Base-by-base conservation (phyloP, 92 coral and sea anemone species). In the Bergia sp. region DNA sequence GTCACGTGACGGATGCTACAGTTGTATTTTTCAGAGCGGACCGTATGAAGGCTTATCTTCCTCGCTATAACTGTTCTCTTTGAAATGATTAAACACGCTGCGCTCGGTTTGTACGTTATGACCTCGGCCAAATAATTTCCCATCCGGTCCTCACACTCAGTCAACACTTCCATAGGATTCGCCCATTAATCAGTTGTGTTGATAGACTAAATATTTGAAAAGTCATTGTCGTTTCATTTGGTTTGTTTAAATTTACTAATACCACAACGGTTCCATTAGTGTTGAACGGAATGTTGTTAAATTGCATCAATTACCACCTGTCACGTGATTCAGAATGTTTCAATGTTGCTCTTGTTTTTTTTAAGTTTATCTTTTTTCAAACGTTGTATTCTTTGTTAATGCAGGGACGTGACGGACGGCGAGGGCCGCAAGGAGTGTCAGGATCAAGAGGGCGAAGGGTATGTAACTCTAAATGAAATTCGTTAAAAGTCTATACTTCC, bases 371-470 rank as follows among this genome's bases (percentile, higher is more conserved):
- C 29, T 4, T 0, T 21, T 67, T 67, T 72, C 1, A 72, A 72
- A 72, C 42, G 36, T 36, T 67, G 2, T 72, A 72, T 36, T 3
- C 3, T 72, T 12, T 37, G 29, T 50, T 37, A 47, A 79, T 84
- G 21, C 87, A 84, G 87, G 87, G 87, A n/a, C 44, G 67, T 53
- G 38, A 13, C 5, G 87, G 87, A 13, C 66, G 4, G 64, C 42
- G 18, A 29, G 87, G 87, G 15, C 36, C 67, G 65, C 36, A 29
- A 16, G 87, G 79, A 41, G 61, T 67, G n/a, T 79, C 87, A 23
- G 87, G 87, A 71, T 12, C 87, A 18, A 71, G 87, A 37, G 87
- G 87, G 65, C 38, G 87, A 71, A 84, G 87, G 20, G 87, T 84
- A 71, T 42, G 76, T 82, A 40, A 82, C 42, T 11, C 3, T 2